Percentiles rank a stretch among this genome's conserved stretches.
Conservation (phyloP, 2,888 invertebrate species). For the Choreutis nemorana region DNA sequence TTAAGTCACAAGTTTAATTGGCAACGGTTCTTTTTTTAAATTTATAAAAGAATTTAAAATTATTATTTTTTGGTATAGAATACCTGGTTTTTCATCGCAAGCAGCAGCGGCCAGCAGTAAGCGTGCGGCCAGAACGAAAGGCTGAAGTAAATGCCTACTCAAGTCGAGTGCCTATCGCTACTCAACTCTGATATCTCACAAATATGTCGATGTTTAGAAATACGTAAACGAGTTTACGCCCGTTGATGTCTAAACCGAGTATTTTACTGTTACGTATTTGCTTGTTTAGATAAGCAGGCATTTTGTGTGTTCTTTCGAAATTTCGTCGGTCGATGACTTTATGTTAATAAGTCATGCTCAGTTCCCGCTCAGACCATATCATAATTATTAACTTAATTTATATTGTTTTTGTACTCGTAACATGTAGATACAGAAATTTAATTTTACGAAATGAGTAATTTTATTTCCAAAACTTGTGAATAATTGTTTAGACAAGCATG, state of each 20-base stretch:
- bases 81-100: conserved; percentile 18
- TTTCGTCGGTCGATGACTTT: conserved; percentile 21
- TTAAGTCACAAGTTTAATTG: conserved; percentile 5
- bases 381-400: no score
- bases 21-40: background rate
- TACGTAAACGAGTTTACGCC: conserved; percentile 27
- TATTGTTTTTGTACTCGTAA: no score
- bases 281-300: conserved; percentile 25
- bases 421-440: no score
- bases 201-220: conserved; percentile 47
- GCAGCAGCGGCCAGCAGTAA: conserved; percentile 19
- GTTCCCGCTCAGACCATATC: no score
- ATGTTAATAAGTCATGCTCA: no score
- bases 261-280: conserved; percentile 23
- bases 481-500: no score
- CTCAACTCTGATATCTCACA: conserved; percentile 26
- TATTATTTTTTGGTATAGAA: background rate
- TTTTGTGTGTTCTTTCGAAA: conserved; percentile 21
- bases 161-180: conserved; percentile 19
- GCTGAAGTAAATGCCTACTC: conserved; percentile 38
- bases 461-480: no score
- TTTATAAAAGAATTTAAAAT: background rate
- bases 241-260: conserved; percentile 41
- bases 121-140: conserved; percentile 46
- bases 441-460: no score